Conservation (phyloP, 2,888 invertebrate species). For the Tachina fera region DNA sequence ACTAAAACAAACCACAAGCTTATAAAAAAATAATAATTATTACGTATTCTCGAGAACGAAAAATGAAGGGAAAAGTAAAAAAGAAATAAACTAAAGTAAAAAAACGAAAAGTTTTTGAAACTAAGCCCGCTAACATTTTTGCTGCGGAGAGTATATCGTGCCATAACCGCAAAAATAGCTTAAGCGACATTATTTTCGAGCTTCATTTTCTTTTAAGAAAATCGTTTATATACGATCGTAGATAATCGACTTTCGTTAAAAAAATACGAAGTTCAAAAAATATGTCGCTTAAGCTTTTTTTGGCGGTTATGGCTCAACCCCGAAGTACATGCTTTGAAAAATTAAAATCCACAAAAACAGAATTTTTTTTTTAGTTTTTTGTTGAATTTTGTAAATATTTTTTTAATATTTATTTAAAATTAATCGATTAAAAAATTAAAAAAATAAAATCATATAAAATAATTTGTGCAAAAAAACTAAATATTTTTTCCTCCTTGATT, state of each 20-base stretch:
- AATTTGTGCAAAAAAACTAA: background rate
- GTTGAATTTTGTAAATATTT: constrained; percentile 5
- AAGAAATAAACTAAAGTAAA: background rate
- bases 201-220: too few relatives aligned
- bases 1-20: constrained; percentile 21
- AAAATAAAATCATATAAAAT: too few relatives aligned
- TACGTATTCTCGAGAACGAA: background rate
- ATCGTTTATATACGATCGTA: too few relatives aligned
- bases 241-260: too few relatives aligned
- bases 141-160: background rate
- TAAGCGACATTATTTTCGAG: too few relatives aligned
- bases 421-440: constrained; percentile 55
- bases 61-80: background rate
- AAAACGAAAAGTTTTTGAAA: background rate
- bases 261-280: too few relatives aligned
- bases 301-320: background rate
- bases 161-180: too few relatives aligned
- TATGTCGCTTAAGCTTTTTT: too few relatives aligned
- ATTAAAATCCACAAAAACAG: background rate
- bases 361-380: too few relatives aligned
- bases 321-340: constrained; percentile 36
- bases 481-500: background rate
- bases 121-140: background rate
- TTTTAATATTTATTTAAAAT: constrained; percentile 5
- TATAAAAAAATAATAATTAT: background rate